Evolutionary conservation across 1,140 invertebrate genomes (phyloP), one percentile per base, ranked within the genome.

Genomic region (Pseudobourletiella spinata): DNA sequence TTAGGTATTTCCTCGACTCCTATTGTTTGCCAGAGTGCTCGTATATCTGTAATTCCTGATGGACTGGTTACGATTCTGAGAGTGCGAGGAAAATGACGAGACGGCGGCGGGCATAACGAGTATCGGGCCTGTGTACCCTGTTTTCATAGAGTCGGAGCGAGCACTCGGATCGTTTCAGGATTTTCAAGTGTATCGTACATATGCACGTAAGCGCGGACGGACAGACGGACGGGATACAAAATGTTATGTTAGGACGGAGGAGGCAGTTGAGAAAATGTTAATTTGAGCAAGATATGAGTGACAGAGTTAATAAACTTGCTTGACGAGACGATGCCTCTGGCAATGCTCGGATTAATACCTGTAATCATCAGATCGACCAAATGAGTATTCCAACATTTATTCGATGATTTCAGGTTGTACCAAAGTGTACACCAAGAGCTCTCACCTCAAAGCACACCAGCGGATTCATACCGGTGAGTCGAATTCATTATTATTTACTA

Each of bases 391-490:
- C 8, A 32, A 44, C 56, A 4, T 46, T 28, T 26, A 46, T 46
- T 46, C 44, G 8, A 46, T 46, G 8, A 32, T 59, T 64, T 59
- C 81, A 91, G 94, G 93, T 72, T 98, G 95, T 78, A 87, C 86
- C 71, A 98, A 98, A 80, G 93, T 97, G 43, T 98, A 98, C 78
- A 98, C 95, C 48, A 98, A 98, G 82, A 95, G 91, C 78, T 98
- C 94, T 67, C 95, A 98, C 78, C 81, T 98, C 14, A 98, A 98
- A 79, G 95, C 95, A 57, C 95, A 98, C 79, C 91, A 97, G 77
- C 82, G 95, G 74, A 95, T 96, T 77, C 95, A 98, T 74, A 97
- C 94, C 79, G 95, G 95, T 97, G 81, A 85, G 81, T 68, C 11
- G 22, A 11, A 43, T 39, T 48, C 46, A 48, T 48, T 18, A 48